Evolutionary conservation across 1,140 invertebrate genomes (phyloP).

Genomic region (Euwallacea fornicatus): DNA sequence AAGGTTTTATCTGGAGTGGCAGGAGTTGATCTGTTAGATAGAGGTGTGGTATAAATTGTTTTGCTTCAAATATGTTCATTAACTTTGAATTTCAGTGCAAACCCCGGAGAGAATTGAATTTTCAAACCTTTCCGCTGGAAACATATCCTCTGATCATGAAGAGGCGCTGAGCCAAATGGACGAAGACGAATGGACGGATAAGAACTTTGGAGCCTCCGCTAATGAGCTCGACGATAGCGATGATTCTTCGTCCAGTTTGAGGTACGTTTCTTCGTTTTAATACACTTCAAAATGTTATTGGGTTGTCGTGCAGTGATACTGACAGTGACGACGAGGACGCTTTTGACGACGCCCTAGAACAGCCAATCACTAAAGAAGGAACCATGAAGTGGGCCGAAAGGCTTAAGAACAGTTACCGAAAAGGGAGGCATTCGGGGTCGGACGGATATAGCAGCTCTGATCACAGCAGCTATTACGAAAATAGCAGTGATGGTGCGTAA

Average conservation of each 20-base stretch:
- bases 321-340: constrained; percentile 63
- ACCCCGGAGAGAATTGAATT: constrained; percentile 87
- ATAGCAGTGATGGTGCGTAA: constrained; percentile 62
- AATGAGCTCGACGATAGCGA: constrained; percentile 72
- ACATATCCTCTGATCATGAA: constrained; percentile 67
- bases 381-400: constrained; percentile 66
- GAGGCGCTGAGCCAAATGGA: constrained; percentile 80
- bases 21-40: constrained; percentile 63
- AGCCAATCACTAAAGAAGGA: constrained; percentile 66
- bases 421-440: constrained; percentile 45
- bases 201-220: constrained; percentile 80
- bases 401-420: constrained; percentile 57
- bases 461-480: constrained; percentile 62
- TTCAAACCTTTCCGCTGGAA: constrained; percentile 64
- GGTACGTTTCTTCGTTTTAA: constrained; percentile 32
- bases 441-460: constrained; percentile 61
- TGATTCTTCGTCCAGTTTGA: constrained; percentile 59
- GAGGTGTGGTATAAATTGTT: constrained; percentile 50
- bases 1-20: constrained; percentile 56
- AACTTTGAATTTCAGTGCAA: constrained; percentile 51
- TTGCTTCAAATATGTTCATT: neutral
- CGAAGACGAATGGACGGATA: constrained; percentile 91
- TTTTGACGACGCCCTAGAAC: constrained; percentile 65
- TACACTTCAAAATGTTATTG: neutral
- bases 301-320: constrained; percentile 51